These are phyloP conservation scores for Champsocephalus esox DNA, from an alignment of 2,797 vertebrate species.

Conservation along the genomic window DNA sequence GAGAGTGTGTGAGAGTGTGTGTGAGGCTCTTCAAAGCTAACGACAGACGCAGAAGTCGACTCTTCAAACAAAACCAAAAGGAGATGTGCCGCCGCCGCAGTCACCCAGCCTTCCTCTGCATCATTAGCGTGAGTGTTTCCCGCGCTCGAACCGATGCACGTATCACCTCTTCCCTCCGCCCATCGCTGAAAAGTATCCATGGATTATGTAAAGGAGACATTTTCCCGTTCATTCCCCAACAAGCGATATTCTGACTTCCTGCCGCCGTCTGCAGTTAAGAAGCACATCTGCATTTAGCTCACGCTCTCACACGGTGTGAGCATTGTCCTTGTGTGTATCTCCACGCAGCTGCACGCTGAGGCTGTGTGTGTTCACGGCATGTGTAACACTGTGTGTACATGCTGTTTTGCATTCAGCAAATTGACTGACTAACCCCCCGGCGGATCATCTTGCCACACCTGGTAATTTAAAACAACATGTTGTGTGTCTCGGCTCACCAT, in stretches of 20 bases:
- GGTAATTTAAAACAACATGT: constrained; percentile 38
- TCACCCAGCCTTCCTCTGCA: constrained; percentile 31
- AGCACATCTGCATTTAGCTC: constrained; percentile 32
- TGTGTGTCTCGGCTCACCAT: constrained; percentile 23
- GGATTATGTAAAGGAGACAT: constrained; percentile 49
- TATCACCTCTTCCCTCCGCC: constrained; percentile 50
- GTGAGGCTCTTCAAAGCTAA: constrained; percentile 24
- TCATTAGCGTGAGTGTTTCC: constrained; percentile 55
- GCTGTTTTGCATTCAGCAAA: constrained; percentile 35
- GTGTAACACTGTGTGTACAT: neutral
- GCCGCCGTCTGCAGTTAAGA: neutral
- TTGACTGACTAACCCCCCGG: neutral
- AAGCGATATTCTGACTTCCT: constrained; percentile 51
- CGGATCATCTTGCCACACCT: constrained; percentile 37
- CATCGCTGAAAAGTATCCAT: constrained; percentile 57
- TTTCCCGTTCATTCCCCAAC: constrained; percentile 52
- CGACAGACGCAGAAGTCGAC: constrained; percentile 12
- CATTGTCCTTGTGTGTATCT: constrained; percentile 34
- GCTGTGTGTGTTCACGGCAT: constrained; percentile 15
- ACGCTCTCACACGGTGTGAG: neutral
- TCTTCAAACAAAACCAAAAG: constrained; percentile 13
- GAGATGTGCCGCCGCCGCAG: constrained; percentile 12
- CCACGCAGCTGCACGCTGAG: neutral
- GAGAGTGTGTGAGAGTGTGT: neutral
- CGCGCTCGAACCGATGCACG: constrained; percentile 4